These are phyloP conservation scores for Ceriagrion tenellum DNA, from an alignment of 2,888 invertebrate species.

Conservation along the genomic window DNA sequence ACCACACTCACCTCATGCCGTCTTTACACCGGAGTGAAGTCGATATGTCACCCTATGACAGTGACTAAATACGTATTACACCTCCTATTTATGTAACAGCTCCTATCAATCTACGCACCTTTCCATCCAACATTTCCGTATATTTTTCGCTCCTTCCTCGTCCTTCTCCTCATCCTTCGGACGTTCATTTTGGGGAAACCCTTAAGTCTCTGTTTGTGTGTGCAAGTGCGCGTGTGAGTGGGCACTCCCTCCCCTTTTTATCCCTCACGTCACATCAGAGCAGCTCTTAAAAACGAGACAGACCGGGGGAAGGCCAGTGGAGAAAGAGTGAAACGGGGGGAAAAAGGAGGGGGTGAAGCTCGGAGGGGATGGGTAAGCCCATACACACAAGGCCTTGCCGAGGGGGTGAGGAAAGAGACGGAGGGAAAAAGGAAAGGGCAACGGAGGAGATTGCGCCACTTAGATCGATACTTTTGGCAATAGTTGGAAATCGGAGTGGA, in stretches of 20 bases:
- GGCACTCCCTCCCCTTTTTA: not conserved
- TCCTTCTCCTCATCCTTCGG: not conserved
- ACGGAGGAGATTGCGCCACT: conserved; percentile 9
- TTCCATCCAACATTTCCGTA: not conserved
- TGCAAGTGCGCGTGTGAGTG: not conserved
- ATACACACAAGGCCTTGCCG: not conserved
- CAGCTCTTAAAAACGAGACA: conserved; percentile 44
- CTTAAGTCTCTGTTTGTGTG: not conserved
- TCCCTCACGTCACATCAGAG: conserved; percentile 16
- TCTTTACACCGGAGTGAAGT: no score
- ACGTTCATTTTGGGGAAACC: not conserved
- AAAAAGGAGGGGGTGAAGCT: not conserved
- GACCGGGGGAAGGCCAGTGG: not conserved
- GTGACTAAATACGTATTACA: no score
- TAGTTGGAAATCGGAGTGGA: conserved; percentile 29
- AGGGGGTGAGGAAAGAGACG: not conserved
- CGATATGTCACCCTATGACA: no score
- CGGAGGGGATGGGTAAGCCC: not conserved
- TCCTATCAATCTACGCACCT: not conserved
- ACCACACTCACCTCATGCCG: no score
- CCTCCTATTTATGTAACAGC: no score
- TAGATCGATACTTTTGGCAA: conserved; percentile 56
- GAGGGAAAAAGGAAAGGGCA: not conserved
- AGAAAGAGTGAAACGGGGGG: not conserved
- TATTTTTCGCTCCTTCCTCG: not conserved